Conservation (phyloP, 2,888 invertebrate genomes). For the Drosophila greeni region DNA sequence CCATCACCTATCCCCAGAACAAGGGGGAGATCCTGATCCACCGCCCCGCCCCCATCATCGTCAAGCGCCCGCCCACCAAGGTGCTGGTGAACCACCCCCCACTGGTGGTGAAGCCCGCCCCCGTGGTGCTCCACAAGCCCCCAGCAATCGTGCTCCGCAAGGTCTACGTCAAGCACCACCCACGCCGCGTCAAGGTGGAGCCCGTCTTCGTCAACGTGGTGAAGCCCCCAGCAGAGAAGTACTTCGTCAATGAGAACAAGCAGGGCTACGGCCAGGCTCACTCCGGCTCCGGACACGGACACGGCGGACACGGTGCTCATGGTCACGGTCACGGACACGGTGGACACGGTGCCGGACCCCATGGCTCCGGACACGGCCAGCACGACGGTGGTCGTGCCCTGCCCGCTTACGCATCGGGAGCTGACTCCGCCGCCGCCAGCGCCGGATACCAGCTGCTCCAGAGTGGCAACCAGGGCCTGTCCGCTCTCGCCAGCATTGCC, state of each 20-base stretch:
- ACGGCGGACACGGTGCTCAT: constrained; percentile 24
- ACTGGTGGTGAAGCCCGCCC: constrained; percentile 77
- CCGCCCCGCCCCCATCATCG: constrained; percentile 78
- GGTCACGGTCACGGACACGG: constrained; percentile 32
- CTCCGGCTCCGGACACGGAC: constrained; percentile 31
- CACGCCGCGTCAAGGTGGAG: constrained; percentile 77
- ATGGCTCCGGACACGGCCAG: constrained; percentile 41
- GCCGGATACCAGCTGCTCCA: constrained; percentile 73
- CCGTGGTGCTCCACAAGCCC: constrained; percentile 78
- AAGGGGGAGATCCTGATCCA: constrained; percentile 78
- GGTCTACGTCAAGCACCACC: constrained; percentile 76
- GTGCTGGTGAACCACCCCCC: constrained; percentile 78
- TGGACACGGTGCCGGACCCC: constrained; percentile 31
- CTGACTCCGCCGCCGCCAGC: constrained; percentile 64
- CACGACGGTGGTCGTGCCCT: constrained; percentile 50
- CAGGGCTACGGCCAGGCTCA: constrained; percentile 61
- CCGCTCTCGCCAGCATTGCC: constrained; percentile 66
- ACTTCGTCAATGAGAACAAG: constrained; percentile 77
- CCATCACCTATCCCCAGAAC: constrained; percentile 75
- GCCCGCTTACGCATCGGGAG: constrained; percentile 64
- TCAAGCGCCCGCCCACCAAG: constrained; percentile 77
- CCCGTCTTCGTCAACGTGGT: constrained; percentile 78
- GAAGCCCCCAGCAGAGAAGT: constrained; percentile 78
- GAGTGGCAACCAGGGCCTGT: constrained; percentile 68
- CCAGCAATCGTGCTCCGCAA: constrained; percentile 78